phyloP scores from a whole-genome alignment of 92 coral and sea anemone species.

The Meandrina meandrites region DNA sequence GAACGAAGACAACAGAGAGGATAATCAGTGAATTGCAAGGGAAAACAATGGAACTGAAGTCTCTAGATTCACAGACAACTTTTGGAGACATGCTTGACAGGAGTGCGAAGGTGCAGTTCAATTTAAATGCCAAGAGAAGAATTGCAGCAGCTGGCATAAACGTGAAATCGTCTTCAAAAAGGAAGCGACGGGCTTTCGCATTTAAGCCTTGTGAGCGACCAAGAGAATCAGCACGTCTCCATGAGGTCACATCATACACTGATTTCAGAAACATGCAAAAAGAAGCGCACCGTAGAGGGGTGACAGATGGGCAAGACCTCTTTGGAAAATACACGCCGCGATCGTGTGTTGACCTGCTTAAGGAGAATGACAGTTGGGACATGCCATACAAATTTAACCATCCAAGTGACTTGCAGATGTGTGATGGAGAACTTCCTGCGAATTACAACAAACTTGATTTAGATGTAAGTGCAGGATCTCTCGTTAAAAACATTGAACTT shows the following conservation, averaged over 20 bases:
- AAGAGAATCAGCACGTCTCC: neutral
- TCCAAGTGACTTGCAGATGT: constrained; percentile 26
- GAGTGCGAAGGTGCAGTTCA: constrained; percentile 53
- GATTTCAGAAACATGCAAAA: constrained; percentile 45
- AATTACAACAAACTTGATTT: constrained; percentile 44
- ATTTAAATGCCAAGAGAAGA: constrained; percentile 49
- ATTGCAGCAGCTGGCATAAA: constrained; percentile 22
- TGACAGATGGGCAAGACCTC: constrained; percentile 44
- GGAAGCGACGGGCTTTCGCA: neutral
- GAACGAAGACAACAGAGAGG: constrained; percentile 56
- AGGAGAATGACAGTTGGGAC: constrained; percentile 5
- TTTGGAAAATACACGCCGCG: constrained; percentile 54
- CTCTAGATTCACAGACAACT: constrained; percentile 59
- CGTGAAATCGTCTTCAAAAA: neutral
- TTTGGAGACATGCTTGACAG: constrained; percentile 61
- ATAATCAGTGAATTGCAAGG: constrained; percentile 59
- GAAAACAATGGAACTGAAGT: constrained; percentile 59
- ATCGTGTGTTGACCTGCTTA: neutral
- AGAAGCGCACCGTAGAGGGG: constrained; percentile 8
- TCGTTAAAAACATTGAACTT: constrained; percentile 7
- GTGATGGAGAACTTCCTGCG: constrained; percentile 25
- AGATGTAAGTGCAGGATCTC: constrained; percentile 30
- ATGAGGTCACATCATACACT: constrained; percentile 11
- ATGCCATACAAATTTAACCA: neutral
- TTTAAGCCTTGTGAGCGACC: neutral